These are phyloP conservation scores for Athrips mouffetella DNA, from an alignment of 2,888 invertebrate species.

Conservation along the genomic window DNA sequence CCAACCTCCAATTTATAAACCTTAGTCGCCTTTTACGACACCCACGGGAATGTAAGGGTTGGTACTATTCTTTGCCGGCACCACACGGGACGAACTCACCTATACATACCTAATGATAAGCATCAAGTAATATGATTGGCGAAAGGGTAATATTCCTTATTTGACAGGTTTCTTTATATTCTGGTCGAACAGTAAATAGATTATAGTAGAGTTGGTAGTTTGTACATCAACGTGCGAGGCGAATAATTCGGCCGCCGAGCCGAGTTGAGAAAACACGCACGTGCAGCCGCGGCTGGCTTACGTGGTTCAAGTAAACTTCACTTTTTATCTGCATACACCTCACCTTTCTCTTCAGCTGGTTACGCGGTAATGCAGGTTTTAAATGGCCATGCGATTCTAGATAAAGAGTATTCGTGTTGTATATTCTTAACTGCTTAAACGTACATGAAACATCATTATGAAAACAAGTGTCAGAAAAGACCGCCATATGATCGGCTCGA, in stretches of 20 bases:
- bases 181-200: slow-evolving; percentile 5
- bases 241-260: slow-evolving; percentile 60
- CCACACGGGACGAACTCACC: no score
- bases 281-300: slow-evolving; percentile 35
- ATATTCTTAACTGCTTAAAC: no score
- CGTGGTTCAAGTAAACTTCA: slow-evolving; percentile 40
- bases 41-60: no score
- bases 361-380: no score
- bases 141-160: not conserved
- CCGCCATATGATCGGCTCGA: no score
- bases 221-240: slow-evolving; percentile 39
- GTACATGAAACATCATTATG: no score
- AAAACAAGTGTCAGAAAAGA: no score
- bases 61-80: no score
- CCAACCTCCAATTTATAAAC: no score
- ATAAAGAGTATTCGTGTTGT: no score
- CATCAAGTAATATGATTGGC: not conserved
- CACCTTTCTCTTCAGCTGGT: not conserved
- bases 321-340: not conserved
- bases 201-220: slow-evolving; percentile 36
- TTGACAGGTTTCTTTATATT: slow-evolving; percentile 1
- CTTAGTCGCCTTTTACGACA: no score
- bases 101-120: not conserved
- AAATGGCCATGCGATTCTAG: no score
- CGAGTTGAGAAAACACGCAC: slow-evolving; percentile 68